These are phyloP conservation scores for Formica aserva DNA, from an alignment of 2,888 invertebrate genomes.

Conservation along the genomic window DNA sequence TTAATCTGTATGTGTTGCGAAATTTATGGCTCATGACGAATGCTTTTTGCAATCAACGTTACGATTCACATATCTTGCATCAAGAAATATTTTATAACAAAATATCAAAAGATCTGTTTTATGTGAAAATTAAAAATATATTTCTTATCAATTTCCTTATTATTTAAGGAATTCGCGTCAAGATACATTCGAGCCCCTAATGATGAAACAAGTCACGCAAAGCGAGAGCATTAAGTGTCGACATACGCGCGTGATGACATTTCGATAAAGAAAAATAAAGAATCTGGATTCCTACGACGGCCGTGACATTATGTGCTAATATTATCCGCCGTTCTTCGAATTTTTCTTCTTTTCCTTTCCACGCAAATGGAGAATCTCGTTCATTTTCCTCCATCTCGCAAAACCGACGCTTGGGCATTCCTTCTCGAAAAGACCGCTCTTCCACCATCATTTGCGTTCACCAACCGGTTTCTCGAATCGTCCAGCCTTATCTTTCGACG, in stretches of 20 bases:
- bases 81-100: not conserved
- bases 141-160: not conserved
- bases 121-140: not conserved
- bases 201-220: not conserved
- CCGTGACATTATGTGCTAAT: not conserved
- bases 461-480: conserved; percentile 67
- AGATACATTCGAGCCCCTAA: not conserved
- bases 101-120: not conserved
- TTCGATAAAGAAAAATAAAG: conserved; percentile 6
- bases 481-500: conserved; percentile 16
- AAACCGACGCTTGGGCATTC: not conserved
- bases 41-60: not conserved
- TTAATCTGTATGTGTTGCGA: not conserved
- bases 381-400: not conserved
- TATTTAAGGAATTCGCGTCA: not conserved
- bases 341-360: conserved; percentile 14
- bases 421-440: conserved; percentile 12
- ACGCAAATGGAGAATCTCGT: not conserved
- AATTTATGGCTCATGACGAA: not conserved
- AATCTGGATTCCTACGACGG: not conserved
- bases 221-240: not conserved
- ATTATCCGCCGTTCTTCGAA: conserved; percentile 22
- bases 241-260: conserved; percentile 27
- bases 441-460: conserved; percentile 44
- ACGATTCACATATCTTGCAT: not conserved